Conservation (phyloP, 2,113 vertebrate genomes). For the Antechinus stuartii region DNA sequence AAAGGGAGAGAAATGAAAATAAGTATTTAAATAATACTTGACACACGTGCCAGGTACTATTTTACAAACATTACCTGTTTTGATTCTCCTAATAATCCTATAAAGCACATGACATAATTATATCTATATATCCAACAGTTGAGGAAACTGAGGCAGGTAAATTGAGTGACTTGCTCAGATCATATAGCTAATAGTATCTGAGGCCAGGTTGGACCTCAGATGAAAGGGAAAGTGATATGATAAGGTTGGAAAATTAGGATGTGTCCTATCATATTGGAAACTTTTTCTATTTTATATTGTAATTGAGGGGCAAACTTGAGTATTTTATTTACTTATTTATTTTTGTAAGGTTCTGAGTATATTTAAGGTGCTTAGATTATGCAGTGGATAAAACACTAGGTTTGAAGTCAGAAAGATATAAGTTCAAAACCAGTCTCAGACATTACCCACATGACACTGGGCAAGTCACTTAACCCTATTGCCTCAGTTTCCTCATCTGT, state of each 20-base stretch:
- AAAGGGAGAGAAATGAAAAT: not conserved
- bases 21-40: not conserved
- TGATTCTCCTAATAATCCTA: not conserved
- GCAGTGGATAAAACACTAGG: not conserved
- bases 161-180: not conserved
- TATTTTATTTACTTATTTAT: too few relatives aligned
- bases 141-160: not conserved
- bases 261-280: not conserved
- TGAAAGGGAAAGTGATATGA: not conserved
- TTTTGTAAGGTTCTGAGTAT: not conserved
- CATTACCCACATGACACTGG: not conserved
- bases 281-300: not conserved
- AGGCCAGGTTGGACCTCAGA: not conserved
- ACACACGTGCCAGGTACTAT: not conserved
- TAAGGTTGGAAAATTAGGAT: not conserved
- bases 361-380: not conserved
- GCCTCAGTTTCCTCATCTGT: not conserved
- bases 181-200: not conserved
- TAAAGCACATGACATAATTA: not conserved
- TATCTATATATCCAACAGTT: not conserved
- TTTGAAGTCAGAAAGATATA: not conserved
- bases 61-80: not conserved
- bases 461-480: not conserved
- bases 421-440: not conserved
- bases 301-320: not conserved